Percentiles rank a stretch among this genome's conserved stretches.
Conservation (phyloP, 2,797 vertebrate genomes). For the Eurystomus glaucurus region DNA sequence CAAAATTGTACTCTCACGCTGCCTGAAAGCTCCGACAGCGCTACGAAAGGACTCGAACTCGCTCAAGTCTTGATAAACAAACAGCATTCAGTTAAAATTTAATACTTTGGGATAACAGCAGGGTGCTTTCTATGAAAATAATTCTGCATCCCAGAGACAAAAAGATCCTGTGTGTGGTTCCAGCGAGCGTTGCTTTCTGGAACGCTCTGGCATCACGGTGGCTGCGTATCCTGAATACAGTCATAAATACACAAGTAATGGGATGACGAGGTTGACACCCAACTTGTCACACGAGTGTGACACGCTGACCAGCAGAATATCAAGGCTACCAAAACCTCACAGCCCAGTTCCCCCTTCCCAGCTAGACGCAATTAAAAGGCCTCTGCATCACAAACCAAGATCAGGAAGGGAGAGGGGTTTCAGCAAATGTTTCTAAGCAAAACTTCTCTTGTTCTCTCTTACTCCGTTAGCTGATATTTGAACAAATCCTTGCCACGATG, state of each 20-base stretch:
- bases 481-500: neutral
- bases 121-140: neutral
- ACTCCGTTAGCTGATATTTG: neutral
- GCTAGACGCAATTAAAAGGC: neutral
- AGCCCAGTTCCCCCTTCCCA: neutral
- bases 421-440: neutral
- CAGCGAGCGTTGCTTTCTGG: neutral
- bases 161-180: neutral
- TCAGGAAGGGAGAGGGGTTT: neutral
- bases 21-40: fast-evolving
- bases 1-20: fast-evolving
- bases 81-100: neutral
- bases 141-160: neutral
- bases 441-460: neutral
- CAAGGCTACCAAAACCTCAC: neutral
- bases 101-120: neutral
- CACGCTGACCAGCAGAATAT: fast-evolving
- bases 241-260: neutral
- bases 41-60: neutral
- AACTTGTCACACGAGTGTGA: neutral
- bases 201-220: neutral
- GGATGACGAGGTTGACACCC: neutral
- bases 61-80: neutral
- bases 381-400: neutral
- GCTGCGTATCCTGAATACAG: neutral